Conservation (phyloP, 2,888 invertebrate species). For the Microplitis manilae region DNA sequence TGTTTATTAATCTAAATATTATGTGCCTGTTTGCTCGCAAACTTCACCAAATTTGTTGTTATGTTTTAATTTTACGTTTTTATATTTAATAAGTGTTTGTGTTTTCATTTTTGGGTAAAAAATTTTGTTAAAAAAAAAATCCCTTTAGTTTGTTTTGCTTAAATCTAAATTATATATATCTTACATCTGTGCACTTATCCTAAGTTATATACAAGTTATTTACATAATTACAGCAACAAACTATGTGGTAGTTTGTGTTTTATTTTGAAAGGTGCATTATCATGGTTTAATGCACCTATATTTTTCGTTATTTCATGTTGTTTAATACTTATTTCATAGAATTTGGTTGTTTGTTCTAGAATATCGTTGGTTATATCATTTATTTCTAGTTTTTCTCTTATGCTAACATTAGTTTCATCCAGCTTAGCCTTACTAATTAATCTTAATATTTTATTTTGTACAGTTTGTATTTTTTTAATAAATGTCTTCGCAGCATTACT, state of each 20-base stretch:
- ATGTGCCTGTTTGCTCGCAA: too few relatives aligned
- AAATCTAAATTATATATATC: too few relatives aligned
- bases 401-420: not conserved
- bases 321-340: not conserved
- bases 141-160: too few relatives aligned
- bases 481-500: slow-evolving; percentile 3
- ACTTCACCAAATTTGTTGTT: too few relatives aligned
- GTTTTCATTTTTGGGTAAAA: too few relatives aligned
- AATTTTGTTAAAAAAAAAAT: too few relatives aligned
- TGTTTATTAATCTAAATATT: too few relatives aligned
- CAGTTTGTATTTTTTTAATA: slow-evolving; percentile 10
- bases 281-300: not conserved
- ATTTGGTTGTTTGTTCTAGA: not conserved
- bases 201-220: not conserved
- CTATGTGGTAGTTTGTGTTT: not conserved
- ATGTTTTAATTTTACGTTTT: too few relatives aligned
- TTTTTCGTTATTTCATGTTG: not conserved
- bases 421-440: not conserved
- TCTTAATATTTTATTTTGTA: slow-evolving; percentile 22
- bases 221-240: not conserved
- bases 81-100: too few relatives aligned
- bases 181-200: too few relatives aligned
- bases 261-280: too few relatives aligned
- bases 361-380: not conserved
- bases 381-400: not conserved